Conservation (phyloP, 2,888 invertebrate species). For the Agapetus fuscipes region DNA sequence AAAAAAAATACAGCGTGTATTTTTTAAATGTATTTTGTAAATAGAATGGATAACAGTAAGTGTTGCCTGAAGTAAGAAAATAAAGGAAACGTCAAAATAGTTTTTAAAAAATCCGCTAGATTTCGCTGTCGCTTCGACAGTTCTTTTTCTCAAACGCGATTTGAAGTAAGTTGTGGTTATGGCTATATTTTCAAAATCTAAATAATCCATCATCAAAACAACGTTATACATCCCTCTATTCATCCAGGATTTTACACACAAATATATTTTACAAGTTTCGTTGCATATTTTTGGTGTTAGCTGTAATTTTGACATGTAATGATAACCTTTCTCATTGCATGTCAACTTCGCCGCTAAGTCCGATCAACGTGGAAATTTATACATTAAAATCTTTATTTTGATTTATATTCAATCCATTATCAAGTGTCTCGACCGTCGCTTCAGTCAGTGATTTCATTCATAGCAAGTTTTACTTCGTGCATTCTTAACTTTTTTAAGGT, state of each 20-base stretch:
- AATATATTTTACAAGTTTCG: background rate
- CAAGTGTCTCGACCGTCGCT: no score
- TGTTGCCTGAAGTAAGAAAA: no score
- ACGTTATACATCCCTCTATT: background rate
- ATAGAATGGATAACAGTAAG: no score
- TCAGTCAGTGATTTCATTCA: no score
- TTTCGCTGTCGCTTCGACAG: background rate
- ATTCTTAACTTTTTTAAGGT: no score
- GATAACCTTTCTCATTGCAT: background rate
- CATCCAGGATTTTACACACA: background rate
- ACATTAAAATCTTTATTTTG: no score
- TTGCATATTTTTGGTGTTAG: background rate
- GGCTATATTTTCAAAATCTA: conserved; percentile 7
- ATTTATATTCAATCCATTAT: no score
- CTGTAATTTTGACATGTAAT: background rate
- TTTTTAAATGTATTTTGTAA: no score
- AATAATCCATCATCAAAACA: conserved; percentile 8
- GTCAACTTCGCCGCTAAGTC: background rate
- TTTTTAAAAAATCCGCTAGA: background rate
- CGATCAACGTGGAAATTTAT: background rate
- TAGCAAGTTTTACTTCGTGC: no score
- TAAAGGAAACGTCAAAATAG: no score
- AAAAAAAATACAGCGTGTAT: no score
- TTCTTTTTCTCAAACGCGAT: background rate
- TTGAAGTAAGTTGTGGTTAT: conserved; percentile 1